Conservation (phyloP, 2,113 vertebrate genomes). For the Cheirogaleus medius region DNA sequence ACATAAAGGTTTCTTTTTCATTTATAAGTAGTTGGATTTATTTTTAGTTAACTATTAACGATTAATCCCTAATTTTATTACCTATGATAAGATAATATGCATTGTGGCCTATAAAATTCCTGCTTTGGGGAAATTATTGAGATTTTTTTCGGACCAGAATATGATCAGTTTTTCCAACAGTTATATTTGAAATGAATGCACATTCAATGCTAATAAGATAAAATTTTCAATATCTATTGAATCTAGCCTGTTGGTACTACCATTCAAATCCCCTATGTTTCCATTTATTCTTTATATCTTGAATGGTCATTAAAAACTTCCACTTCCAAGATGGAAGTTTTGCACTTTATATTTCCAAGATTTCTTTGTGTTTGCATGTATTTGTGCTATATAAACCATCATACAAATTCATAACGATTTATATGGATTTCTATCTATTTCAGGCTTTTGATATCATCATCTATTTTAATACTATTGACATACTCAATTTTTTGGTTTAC, state of each 20-base stretch:
- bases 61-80: conserved; percentile 26
- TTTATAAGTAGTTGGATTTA: conserved; percentile 21
- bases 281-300: not conserved
- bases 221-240: not conserved
- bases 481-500: not conserved
- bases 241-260: not conserved
- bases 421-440: not conserved
- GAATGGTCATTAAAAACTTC: not conserved
- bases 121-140: not conserved
- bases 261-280: not conserved
- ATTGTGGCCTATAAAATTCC: not conserved
- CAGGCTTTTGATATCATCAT: not conserved
- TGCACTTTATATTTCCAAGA: not conserved
- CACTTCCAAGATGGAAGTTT: not conserved
- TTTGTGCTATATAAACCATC: not conserved
- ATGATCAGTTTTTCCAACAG: not conserved
- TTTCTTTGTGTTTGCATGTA: not conserved
- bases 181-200: not conserved
- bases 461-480: not conserved
- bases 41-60: conserved; percentile 36
- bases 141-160: not conserved
- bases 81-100: not conserved
- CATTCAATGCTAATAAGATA: not conserved
- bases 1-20: conserved; percentile 21
- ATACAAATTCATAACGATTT: not conserved